Evolutionary conservation across 2,888 invertebrate species (phyloP), one percentile per base, ranked within the genome.

Genomic region (Cheilosia impressa): DNA sequence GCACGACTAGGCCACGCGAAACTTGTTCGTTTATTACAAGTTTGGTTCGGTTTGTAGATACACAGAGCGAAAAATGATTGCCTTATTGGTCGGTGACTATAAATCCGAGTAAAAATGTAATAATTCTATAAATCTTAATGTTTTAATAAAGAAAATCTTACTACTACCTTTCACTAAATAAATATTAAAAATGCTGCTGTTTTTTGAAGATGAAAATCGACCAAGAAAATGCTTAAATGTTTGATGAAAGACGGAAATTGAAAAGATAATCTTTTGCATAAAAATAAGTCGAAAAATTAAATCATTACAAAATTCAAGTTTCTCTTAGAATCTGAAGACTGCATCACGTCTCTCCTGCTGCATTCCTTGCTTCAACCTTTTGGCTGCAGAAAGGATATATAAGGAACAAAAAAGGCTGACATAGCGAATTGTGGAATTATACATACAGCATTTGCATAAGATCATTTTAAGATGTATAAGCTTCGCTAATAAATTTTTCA

Each of bases 351-450:
- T 43, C 31, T 87, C 45, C 55, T 87, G 10, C 58, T 82, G 10
- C 79, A 83, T 55, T 69, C 71, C 2, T 41, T 79, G 38, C 60
- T 82, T 57, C 69, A 77, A 60, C 72, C 79, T 66, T 50, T 55
- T 60, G 62, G 78, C 19, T 50, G n/a, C 73, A 69, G 19, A 87
- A 87, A 72, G 60, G 57, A 22, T 60, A 27, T 60, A 27, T 13
- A 87, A 83, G 13, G 5, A 22, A 10, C 43, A 53, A 53, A 66
- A 53, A 53, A 41, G 19, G 31, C 1, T 15, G 0, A 31, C 13
- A 22, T 68, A 72, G 13, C 72, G 66, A 62, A 41, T 76, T 27
- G 53, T 53, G 58, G 71, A 58, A 57, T 4, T 75, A 7, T 7
- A 31, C 1, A 27, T 5, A 27, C 4, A 27, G 1, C 27, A 27